phyloP scores from a whole-genome alignment of 2,888 invertebrate species.

The Pristionchus japonicus region DNA sequence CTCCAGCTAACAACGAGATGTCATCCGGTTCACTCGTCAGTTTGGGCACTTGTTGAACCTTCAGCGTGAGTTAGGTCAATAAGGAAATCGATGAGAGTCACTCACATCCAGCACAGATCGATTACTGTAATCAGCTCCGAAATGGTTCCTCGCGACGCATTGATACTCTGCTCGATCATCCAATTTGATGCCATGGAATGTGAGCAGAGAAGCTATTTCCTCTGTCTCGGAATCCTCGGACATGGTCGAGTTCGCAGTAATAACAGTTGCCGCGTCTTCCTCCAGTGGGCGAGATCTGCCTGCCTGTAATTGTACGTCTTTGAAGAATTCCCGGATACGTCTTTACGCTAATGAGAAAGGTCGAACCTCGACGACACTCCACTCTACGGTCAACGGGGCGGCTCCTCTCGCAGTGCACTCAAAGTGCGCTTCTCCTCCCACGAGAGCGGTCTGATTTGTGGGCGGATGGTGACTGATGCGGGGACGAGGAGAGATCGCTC shows the following conservation, averaged over 20 bases:
- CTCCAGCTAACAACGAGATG: conserved; percentile 57
- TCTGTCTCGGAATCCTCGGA: neutral
- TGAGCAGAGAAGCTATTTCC: neutral
- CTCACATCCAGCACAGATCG: conserved; percentile 33
- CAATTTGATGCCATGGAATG: conserved; percentile 35
- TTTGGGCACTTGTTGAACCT: conserved; percentile 59
- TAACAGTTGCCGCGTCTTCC: neutral
- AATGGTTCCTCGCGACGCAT: conserved; percentile 39
- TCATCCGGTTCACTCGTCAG: conserved; percentile 58
- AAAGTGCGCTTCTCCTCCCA: conserved; percentile 36
- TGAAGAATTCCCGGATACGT: no score
- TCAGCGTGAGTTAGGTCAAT: neutral
- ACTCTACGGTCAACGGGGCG: neutral
- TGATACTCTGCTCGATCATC: conserved; percentile 46
- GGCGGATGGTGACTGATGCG: neutral
- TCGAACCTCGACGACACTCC: conserved; percentile 41
- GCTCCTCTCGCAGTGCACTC: conserved; percentile 38
- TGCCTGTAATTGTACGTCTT: neutral
- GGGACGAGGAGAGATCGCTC: conserved; percentile 12
- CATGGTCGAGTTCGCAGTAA: neutral
- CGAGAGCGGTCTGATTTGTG: conserved; percentile 42
- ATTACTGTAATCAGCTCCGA: conserved; percentile 45
- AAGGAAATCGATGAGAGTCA: no score
- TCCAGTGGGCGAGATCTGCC: neutral
- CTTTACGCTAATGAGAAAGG: no score